phyloP scores from a whole-genome alignment of 2,888 invertebrate species.

The Synergus gifuensis region DNA sequence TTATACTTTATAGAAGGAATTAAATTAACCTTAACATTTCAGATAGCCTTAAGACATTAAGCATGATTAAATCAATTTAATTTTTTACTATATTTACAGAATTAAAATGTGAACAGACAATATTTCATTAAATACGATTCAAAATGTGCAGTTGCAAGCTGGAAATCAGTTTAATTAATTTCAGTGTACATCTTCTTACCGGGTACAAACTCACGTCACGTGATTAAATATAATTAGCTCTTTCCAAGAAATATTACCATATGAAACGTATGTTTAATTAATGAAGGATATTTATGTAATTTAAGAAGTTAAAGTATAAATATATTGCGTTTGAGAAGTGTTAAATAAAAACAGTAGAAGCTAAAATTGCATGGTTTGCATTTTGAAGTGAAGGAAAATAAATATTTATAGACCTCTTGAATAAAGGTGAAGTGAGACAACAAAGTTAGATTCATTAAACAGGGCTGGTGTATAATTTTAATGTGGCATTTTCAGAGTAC shows the following conservation, averaged over 20 bases:
- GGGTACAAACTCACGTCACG: background rate
- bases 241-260: background rate
- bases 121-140: too few species aligned
- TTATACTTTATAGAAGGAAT: too few species aligned
- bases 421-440: slow-evolving; percentile 7
- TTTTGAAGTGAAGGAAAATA: background rate
- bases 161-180: too few species aligned
- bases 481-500: background rate
- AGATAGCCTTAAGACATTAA: too few species aligned
- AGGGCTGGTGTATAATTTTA: background rate
- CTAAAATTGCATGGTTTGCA: background rate
- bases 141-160: too few species aligned
- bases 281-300: background rate
- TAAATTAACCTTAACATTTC: too few species aligned
- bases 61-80: too few species aligned
- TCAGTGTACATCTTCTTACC: too few species aligned
- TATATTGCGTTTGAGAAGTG: background rate
- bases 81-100: too few species aligned
- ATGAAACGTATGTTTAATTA: background rate
- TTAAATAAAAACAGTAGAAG: background rate
- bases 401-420: slow-evolving; percentile 10
- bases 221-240: background rate
- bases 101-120: too few species aligned
- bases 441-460: background rate
- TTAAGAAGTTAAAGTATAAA: background rate